Evolutionary conservation across 1,140 invertebrate species (phyloP).

Genomic region (Trachymyrmex septentrionalis): DNA sequence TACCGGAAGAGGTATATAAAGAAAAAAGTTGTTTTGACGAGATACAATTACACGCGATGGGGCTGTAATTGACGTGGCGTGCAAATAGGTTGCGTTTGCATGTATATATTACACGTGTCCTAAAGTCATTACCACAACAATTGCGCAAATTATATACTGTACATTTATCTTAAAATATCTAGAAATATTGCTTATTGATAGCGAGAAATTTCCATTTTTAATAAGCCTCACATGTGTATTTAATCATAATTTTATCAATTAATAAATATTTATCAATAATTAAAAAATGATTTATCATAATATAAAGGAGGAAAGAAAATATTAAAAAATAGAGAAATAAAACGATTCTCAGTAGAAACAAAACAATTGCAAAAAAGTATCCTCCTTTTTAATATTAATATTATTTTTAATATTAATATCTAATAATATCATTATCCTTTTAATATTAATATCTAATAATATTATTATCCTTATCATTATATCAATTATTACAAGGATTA

Average conservation of each 20-base stretch:
- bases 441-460: background rate
- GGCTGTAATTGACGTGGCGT: constrained; percentile 42
- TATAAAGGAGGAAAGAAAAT: background rate
- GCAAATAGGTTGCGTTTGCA: constrained; percentile 30
- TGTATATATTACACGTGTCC: background rate
- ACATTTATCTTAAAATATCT: background rate
- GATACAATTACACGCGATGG: constrained; percentile 38
- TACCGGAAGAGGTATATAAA: constrained; percentile 56
- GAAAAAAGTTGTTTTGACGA: constrained; percentile 45
- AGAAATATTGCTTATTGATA: background rate
- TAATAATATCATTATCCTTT: background rate
- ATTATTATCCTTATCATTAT: background rate
- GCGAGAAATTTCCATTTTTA: background rate
- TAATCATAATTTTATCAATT: background rate
- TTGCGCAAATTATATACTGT: background rate
- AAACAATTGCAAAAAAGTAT: too few relatives aligned
- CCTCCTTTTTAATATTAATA: background rate
- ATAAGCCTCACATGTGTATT: background rate
- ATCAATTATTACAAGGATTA: constrained; percentile 12
- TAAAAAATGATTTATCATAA: constrained; percentile 8
- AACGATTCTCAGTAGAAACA: too few relatives aligned
- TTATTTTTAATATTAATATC: background rate
- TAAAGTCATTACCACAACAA: background rate
- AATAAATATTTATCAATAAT: background rate
- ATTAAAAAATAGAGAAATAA: too few relatives aligned